Base-by-base conservation (phyloP, 53 echinoderm and acorn worm species). In the Echinometra lucunter region DNA sequence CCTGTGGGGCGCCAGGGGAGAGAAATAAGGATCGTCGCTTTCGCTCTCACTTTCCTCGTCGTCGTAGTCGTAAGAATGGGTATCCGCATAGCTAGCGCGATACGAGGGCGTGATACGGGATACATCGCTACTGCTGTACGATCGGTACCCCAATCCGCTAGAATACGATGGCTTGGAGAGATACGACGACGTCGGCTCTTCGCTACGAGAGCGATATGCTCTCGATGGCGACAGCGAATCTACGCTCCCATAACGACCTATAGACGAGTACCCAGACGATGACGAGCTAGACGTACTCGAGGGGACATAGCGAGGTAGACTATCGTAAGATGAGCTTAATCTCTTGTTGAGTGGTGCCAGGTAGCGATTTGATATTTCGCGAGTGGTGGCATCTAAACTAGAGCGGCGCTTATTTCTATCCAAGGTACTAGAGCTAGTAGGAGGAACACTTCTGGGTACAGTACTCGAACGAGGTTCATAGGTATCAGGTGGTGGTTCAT, bases 181-280 rank as follows among this genome's bases (percentile, higher is more conserved):
- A 67, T 94, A 94, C 58, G 94, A 94, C 55, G 93, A 93, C 18
- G 55, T 19, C 12, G 82, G 82, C 66, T 82, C 83, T 27, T 94
- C 94, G 94, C 85, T 83, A 4, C 82, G 37, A 42, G 82, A 94
- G 12, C 94, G 82, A 60, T 82, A 83, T 11, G 66, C n/a, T 66
- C 85, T 17, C n/a, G 94, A 83, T 40, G 94, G 94, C 27, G 94
- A 83, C 16, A 94, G 85, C 44, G 94, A 94, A 58, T 94, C 94
- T n/a, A 94, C 66, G 66, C 94, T 94, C 42, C 94, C 94, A 45
- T 94, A 83, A 37, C 94, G 94, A 94, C 94, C 94, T 57, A 94
- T 37, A 37, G 94, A 94, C 25, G 94, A 94, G 56, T 94, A 94
- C 2, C 93, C 93, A 12, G 85, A 85, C 25, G 94, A 94, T 35